Evolutionary conservation across 2,888 invertebrate genomes (phyloP).

Genomic region (Hemithea aestivaria): DNA sequence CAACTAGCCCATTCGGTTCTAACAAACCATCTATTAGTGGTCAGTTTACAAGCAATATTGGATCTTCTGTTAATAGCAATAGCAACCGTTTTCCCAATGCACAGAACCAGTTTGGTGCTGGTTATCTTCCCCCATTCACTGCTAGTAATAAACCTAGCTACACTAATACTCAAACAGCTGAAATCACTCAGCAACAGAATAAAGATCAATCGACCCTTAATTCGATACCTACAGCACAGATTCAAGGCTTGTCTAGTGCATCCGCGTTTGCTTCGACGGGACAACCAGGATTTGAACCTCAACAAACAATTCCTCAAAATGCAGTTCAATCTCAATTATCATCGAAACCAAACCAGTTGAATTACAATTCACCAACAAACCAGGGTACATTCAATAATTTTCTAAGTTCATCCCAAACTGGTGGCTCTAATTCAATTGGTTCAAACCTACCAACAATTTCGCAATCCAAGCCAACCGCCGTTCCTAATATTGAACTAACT

Average conservation of each 20-base stretch:
- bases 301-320: slow-evolving; percentile 11
- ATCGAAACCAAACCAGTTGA: slow-evolving; percentile 20
- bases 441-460: slow-evolving; percentile 6
- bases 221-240: slow-evolving; percentile 7
- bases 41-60: slow-evolving; percentile 9
- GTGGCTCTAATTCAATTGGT: slow-evolving; percentile 1
- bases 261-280: slow-evolving; percentile 14
- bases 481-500: slow-evolving; percentile 44
- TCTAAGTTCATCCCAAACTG: slow-evolving; percentile 5
- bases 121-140: slow-evolving; percentile 40
- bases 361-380: slow-evolving; percentile 17
- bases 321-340: slow-evolving; percentile 13
- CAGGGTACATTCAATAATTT: slow-evolving; percentile 5
- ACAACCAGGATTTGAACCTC: slow-evolving; percentile 3
- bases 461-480: slow-evolving; percentile 31
- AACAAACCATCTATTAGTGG: slow-evolving; percentile 5
- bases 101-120: slow-evolving; percentile 25
- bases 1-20: slow-evolving; percentile 1
- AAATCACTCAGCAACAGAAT: background rate
- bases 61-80: slow-evolving; percentile 2
- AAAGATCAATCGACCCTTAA: slow-evolving; percentile 2
- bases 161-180: slow-evolving; percentile 7
- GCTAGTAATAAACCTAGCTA: slow-evolving; percentile 18
- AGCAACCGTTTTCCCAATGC: slow-evolving; percentile 8
- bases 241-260: slow-evolving; percentile 12